Base-by-base conservation (phyloP, 2,797 vertebrate genomes). In the Falco concolor region DNA sequence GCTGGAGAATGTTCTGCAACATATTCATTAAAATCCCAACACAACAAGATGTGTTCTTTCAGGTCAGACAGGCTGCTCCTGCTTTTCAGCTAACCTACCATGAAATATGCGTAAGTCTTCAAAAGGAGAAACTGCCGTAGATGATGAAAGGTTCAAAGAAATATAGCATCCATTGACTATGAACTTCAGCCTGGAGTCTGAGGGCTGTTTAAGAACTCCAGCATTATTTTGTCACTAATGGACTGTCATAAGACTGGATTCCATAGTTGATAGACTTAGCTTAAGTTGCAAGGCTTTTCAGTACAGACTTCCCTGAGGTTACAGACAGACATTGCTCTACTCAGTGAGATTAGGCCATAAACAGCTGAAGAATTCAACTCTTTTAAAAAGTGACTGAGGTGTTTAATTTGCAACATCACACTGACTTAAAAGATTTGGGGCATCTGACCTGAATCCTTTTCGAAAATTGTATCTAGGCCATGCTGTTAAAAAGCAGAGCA, bases 1-100 rank as follows among this genome's bases (percentile, higher is more conserved):
- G 89, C 90, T 90, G 84, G 49, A 93, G 42, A 89, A 87, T 21
- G n/a, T 79, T 94, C 82, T 47, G 45, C 68, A 91, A 75, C 9
- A 8, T 64, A 70, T 36, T 89, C 25, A 89, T 93, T 82, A 85
- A 83, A 87, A 75, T 50, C 64, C 49, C 76, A n/a, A 60, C 30
- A 84, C 30, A 79, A 87, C 23, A 34, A 96, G 81, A 74, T 74
- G 60, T 38, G 22, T 54, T 74, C 84, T 91, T 92, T 91, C 93
- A 83, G 76, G 92, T 93, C 75, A 92, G 60, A 89, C 72, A 83
- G 47, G 93, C 81, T 87, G 63, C 68, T 94, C 93, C 53, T 0
- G 34, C 89, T 92, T 85, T 82, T 89, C 87, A 90, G 73, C 70
- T 76, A 88, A 76, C 52, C 52, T 65, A 40, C 49, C 77, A 67